Conservation (phyloP, 2,797 vertebrate genomes). For the Scarus forsteni region DNA sequence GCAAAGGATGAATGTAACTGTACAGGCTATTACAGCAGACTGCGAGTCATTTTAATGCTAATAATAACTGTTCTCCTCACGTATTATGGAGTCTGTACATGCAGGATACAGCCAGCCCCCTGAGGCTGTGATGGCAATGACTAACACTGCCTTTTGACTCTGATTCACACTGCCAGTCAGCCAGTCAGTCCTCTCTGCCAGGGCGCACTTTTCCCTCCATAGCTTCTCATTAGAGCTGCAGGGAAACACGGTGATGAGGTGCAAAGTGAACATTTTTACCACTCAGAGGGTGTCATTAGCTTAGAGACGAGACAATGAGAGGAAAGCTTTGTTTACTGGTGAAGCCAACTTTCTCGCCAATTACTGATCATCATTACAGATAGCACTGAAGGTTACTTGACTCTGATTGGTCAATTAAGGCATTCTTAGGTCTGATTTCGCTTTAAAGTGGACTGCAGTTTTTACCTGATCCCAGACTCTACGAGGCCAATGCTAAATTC, state of each 20-base stretch:
- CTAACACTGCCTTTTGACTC: conserved; percentile 67
- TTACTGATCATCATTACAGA: conserved; percentile 46
- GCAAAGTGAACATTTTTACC: conserved; percentile 47
- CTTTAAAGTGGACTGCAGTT: neutral
- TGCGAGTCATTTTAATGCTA: conserved; percentile 46
- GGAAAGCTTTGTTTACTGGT: conserved; percentile 41
- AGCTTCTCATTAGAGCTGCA: conserved; percentile 65
- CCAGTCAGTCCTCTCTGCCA: conserved; percentile 28
- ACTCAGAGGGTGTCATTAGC: conserved; percentile 41
- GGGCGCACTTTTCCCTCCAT: conserved; percentile 37
- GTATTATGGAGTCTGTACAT: conserved; percentile 46
- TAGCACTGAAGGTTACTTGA: neutral
- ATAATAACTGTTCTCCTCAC: conserved; percentile 56
- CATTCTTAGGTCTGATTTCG: neutral
- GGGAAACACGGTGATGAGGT: conserved; percentile 48
- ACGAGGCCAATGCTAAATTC: no score
- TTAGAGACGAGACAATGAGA: conserved; percentile 24
- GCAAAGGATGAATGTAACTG: conserved; percentile 27
- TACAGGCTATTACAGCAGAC: conserved; percentile 37
- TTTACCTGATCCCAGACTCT: no score
- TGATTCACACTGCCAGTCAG: conserved; percentile 71
- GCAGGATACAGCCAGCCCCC: conserved; percentile 38
- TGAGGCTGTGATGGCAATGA: conserved; percentile 57
- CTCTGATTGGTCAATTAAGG: neutral
- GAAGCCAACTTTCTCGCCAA: conserved; percentile 35